Percentiles rank a stretch among this genome's conserved stretches.
These are phyloP conservation scores for Oplegnathus fasciatus DNA, from an alignment of 2,113 vertebrate species.

Conservation along the genomic window DNA sequence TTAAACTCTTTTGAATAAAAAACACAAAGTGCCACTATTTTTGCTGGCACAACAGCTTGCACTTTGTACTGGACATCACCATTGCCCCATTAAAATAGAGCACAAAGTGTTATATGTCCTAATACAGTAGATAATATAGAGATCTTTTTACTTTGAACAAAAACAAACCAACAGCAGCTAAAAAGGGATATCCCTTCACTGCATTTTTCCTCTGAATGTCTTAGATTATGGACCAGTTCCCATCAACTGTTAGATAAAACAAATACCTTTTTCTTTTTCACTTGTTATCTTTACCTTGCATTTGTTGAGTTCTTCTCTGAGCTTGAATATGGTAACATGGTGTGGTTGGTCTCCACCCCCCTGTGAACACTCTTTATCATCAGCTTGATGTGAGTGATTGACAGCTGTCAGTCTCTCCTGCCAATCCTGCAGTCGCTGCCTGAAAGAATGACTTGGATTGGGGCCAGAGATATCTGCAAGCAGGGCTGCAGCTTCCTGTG, in stretches of 20 bases:
- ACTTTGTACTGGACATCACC: too few species aligned
- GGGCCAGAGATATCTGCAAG: constrained; percentile 82
- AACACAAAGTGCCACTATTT: too few species aligned
- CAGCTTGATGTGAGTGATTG: constrained; percentile 67
- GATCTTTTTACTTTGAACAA: background rate
- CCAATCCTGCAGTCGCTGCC: constrained; percentile 86
- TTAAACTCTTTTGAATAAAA: too few species aligned
- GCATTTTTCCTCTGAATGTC: background rate
- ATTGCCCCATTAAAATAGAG: too few species aligned
- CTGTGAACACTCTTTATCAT: constrained; percentile 40
- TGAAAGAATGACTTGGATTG: constrained; percentile 78
- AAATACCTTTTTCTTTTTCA: background rate
- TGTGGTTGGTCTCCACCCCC: constrained; percentile 74
- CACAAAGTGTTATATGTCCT: background rate
- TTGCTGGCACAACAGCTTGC: too few species aligned
- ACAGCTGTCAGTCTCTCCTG: constrained; percentile 82
- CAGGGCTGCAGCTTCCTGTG: constrained; percentile 87
- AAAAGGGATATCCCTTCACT: background rate
- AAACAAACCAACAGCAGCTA: background rate
- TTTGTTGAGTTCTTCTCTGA: constrained; percentile 87
- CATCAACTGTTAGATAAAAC: background rate
- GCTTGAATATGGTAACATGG: constrained; percentile 83
- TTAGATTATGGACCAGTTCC: background rate
- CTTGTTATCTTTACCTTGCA: constrained; percentile 86
- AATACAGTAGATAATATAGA: background rate